A percentile compares a stretch with the other conserved stretches of the same genome.
These are phyloP conservation scores for Leptopilina drosophilae DNA, from an alignment of 2,888 invertebrate species.

Conservation along the genomic window DNA sequence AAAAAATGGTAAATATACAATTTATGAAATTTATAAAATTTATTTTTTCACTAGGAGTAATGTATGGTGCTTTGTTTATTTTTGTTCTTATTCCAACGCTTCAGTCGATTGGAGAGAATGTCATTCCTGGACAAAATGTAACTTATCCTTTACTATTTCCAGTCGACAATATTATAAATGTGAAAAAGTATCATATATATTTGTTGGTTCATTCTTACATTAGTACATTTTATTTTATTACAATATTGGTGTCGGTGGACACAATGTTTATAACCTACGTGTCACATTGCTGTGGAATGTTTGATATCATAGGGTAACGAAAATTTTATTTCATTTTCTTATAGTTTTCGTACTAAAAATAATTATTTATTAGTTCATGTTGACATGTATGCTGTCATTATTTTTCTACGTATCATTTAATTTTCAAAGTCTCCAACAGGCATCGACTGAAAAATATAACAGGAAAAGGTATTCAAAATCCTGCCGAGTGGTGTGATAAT, in stretches of 20 bases:
- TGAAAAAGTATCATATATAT: conserved; percentile 17
- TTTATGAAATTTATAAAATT: neutral
- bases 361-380: too few species aligned
- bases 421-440: neutral
- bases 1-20: neutral
- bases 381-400: neutral
- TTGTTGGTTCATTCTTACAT: conserved; percentile 29
- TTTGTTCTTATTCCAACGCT: conserved; percentile 12
- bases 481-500: neutral
- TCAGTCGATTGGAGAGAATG: neutral
- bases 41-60: neutral
- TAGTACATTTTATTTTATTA: conserved; percentile 17
- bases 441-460: conserved; percentile 6
- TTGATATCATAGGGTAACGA: conserved; percentile 39
- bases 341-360: neutral
- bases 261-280: conserved; percentile 33
- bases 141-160: conserved; percentile 12
- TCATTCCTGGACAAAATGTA: conserved; percentile 6
- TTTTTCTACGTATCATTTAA: neutral
- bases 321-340: neutral
- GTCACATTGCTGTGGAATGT: conserved; percentile 30
- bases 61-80: neutral
- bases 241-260: conserved; percentile 8
- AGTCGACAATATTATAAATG: conserved; percentile 28
- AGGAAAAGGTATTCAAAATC: neutral